phyloP scores from a whole-genome alignment of 2,113 vertebrate genomes.

The Amia ocellicauda region DNA sequence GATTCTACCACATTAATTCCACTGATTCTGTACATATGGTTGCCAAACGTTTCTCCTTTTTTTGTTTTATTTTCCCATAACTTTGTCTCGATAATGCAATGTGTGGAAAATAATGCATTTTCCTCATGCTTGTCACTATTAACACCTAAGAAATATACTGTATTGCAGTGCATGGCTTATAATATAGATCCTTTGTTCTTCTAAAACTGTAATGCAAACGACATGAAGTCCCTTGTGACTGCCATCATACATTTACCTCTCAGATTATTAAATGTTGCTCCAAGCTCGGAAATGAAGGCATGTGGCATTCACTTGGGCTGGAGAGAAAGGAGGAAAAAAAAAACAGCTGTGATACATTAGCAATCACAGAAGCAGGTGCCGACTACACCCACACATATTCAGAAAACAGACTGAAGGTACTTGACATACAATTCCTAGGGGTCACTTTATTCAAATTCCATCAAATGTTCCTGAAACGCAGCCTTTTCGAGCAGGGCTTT shows the following conservation, averaged over 20 bases:
- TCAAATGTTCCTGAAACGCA: not conserved
- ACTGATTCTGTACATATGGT: no score
- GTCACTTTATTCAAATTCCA: constrained; percentile 13
- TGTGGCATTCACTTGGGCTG: constrained; percentile 3
- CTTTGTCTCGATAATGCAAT: no score
- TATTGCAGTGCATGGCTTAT: not conserved
- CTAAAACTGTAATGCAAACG: not conserved
- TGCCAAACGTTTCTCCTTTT: no score
- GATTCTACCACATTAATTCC: constrained; percentile 27
- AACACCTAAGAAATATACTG: not conserved
- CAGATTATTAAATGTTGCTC: not conserved
- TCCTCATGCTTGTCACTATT: not conserved
- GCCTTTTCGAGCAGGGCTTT: not conserved
- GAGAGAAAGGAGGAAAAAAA: not conserved
- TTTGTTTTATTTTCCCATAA: no score
- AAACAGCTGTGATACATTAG: constrained; percentile 8
- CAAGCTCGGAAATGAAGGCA: not conserved
- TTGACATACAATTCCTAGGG: not conserved
- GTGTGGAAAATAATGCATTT: no score
- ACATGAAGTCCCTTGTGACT: not conserved
- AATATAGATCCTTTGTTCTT: not conserved
- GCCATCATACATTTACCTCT: not conserved
- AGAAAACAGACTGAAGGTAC: constrained; percentile 3
- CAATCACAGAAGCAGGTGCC: not conserved
- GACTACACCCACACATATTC: not conserved